Percentiles rank a stretch among this genome's conserved stretches.
These are phyloP conservation scores for Mesorhabditis spiculigera DNA, from an alignment of 2,888 invertebrate genomes.

Conservation along the genomic window DNA sequence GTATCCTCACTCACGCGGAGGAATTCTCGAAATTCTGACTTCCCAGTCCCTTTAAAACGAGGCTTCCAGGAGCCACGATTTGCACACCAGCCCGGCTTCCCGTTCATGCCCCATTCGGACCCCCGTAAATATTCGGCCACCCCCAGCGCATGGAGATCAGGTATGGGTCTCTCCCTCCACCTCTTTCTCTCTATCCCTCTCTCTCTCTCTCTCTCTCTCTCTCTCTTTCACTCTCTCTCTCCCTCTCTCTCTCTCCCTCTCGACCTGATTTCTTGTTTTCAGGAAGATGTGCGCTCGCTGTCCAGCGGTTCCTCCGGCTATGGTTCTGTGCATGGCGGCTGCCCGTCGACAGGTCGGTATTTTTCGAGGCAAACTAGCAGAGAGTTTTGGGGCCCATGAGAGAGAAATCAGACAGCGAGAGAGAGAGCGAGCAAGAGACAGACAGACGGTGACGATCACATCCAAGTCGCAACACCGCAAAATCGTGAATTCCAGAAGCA, in stretches of 20 bases:
- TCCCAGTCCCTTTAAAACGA: no score
- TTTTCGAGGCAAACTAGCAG: no score
- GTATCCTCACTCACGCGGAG: no score
- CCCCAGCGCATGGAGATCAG: neutral
- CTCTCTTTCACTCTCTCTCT: no score
- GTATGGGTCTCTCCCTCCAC: neutral
- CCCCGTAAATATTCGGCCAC: neutral
- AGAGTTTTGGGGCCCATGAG: no score
- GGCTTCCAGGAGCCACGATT: slow-evolving; percentile 7
- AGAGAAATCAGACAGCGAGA: no score
- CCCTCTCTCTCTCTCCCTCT: no score
- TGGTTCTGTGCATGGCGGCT: slow-evolving; percentile 16
- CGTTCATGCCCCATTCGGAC: slow-evolving; percentile 2
- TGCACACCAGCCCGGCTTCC: slow-evolving; percentile 3
- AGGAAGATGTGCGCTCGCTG: slow-evolving; percentile 47
- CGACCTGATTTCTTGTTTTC: slow-evolving; percentile 6
- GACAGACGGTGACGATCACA: no score
- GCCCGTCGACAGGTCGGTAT: neutral
- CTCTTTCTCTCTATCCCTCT: no score
- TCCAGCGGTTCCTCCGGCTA: slow-evolving; percentile 43
- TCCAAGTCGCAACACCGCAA: no score
- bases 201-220: no score
- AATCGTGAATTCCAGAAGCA: neutral
- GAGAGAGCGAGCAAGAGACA: no score
- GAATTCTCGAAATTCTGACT: neutral